Evolutionary conservation across 2,797 vertebrate genomes (phyloP).

Genomic region (Holocentrus rufus): DNA sequence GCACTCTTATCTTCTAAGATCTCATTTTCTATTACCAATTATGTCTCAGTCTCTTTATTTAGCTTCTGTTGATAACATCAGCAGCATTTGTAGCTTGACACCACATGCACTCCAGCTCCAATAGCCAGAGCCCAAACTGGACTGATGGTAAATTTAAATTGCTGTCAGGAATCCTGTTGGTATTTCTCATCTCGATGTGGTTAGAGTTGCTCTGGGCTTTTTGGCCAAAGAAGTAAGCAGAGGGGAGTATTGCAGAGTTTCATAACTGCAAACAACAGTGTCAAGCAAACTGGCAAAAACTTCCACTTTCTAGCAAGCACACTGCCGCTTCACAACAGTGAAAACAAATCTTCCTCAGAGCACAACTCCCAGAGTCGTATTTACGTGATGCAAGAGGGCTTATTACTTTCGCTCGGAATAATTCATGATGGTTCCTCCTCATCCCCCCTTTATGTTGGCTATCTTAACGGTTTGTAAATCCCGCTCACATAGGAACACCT

Average conservation of each 20-base stretch:
- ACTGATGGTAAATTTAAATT: slow-evolving; percentile 43
- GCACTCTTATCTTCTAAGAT: too few relatives aligned
- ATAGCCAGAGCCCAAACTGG: slow-evolving; percentile 31
- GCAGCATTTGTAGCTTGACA: slow-evolving; percentile 20
- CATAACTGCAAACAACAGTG: too few relatives aligned
- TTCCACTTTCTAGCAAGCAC: too few relatives aligned
- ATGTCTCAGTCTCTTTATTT: too few relatives aligned
- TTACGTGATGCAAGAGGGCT: slow-evolving; percentile 1
- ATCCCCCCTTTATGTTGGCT: not conserved
- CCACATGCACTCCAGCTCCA: slow-evolving; percentile 15
- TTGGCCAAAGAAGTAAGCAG: too few relatives aligned
- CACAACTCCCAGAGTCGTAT: slow-evolving; percentile 7
- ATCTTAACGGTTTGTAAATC: too few relatives aligned
- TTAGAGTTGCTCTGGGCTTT: slow-evolving; percentile 13
- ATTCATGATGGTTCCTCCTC: slow-evolving; percentile 21
- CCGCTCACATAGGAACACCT: too few relatives aligned
- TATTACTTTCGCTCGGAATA: slow-evolving; percentile 1
- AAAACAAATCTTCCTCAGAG: not conserved
- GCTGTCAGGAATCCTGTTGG: slow-evolving; percentile 43
- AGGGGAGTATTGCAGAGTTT: too few relatives aligned
- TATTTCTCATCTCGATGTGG: slow-evolving; percentile 26
- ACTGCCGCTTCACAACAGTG: not conserved
- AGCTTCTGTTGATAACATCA: too few relatives aligned
- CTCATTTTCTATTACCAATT: too few relatives aligned
- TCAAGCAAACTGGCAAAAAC: not conserved